These are phyloP conservation scores for Agapostemon virescens DNA, from an alignment of 2,888 invertebrate species.

Conservation along the genomic window DNA sequence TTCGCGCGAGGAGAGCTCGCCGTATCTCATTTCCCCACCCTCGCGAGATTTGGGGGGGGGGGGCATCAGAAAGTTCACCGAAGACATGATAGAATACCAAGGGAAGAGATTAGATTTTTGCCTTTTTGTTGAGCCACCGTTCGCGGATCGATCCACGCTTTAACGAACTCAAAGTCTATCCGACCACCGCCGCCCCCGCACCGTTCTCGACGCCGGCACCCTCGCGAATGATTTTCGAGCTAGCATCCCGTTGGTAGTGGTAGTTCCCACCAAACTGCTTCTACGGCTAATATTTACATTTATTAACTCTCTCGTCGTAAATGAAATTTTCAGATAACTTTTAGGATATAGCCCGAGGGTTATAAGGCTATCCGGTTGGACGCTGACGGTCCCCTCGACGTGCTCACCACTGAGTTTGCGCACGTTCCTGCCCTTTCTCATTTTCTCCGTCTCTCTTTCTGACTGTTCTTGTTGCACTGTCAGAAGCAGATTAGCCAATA, in stretches of 20 bases:
- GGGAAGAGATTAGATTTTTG: conserved; percentile 68
- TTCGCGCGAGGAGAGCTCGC: conserved; percentile 10
- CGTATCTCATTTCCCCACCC: conserved; percentile 48
- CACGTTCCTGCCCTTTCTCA: conserved; percentile 41
- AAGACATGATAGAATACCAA: conserved; percentile 56
- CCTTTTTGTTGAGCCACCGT: conserved; percentile 67
- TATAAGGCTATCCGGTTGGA: conserved; percentile 73
- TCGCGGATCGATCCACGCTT: conserved; percentile 74
- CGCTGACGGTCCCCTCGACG: conserved; percentile 60
- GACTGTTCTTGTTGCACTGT: conserved; percentile 64
- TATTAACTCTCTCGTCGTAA: conserved; percentile 80
- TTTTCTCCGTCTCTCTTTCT: conserved; percentile 52
- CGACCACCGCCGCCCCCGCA: conserved; percentile 41
- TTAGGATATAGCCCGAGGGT: conserved; percentile 78
- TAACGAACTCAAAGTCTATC: conserved; percentile 77
- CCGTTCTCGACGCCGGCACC: conserved; percentile 36
- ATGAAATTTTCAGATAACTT: conserved; percentile 80
- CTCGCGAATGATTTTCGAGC: conserved; percentile 69
- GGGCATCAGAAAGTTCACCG: conserved; percentile 46
- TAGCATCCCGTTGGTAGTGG: conserved; percentile 63
- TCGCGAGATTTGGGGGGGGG: background rate
- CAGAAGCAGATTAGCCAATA: conserved; percentile 75
- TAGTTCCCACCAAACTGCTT: conserved; percentile 77
- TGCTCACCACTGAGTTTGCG: conserved; percentile 57
- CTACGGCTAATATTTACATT: conserved; percentile 80